These are phyloP conservation scores for Zalophus californianus DNA, from an alignment of 2,797 vertebrate genomes.

Conservation along the genomic window DNA sequence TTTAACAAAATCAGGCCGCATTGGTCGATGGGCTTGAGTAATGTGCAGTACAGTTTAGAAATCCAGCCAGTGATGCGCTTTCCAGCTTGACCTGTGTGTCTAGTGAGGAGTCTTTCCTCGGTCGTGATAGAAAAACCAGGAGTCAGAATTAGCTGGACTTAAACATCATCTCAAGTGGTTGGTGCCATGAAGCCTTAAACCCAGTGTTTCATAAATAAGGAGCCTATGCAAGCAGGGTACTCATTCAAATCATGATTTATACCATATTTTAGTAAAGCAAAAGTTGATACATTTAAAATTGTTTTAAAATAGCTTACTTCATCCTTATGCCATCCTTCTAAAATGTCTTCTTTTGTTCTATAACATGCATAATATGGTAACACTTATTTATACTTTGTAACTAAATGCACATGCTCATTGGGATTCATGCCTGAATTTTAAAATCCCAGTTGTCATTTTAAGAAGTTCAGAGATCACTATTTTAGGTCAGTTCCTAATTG, in stretches of 20 bases:
- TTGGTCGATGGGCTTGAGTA: no score
- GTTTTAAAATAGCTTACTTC: not conserved
- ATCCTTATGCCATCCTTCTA: not conserved
- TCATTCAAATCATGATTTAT: not conserved
- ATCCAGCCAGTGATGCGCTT: fast-evolving
- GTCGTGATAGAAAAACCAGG: not conserved
- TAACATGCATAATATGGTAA: not conserved
- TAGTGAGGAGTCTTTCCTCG: not conserved
- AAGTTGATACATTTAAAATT: not conserved
- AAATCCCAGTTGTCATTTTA: not conserved
- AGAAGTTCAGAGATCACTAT: not conserved
- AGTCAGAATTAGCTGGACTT: not conserved
- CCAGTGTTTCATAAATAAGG: no score
- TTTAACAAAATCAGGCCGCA: not conserved
- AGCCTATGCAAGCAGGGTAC: not conserved
- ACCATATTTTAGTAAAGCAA: not conserved
- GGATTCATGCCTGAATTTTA: not conserved
- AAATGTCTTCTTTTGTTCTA: not conserved
- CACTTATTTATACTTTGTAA: not conserved
- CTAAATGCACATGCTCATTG: not conserved
- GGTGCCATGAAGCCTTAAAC: not conserved
- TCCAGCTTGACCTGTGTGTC: fast-evolving
- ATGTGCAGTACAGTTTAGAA: not conserved
- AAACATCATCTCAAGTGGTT: not conserved
- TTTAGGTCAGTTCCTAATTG: not conserved